Evolutionary conservation across 2,888 invertebrate genomes (phyloP), one percentile per base, ranked within the genome.

Genomic region (Tetranychus piercei): DNA sequence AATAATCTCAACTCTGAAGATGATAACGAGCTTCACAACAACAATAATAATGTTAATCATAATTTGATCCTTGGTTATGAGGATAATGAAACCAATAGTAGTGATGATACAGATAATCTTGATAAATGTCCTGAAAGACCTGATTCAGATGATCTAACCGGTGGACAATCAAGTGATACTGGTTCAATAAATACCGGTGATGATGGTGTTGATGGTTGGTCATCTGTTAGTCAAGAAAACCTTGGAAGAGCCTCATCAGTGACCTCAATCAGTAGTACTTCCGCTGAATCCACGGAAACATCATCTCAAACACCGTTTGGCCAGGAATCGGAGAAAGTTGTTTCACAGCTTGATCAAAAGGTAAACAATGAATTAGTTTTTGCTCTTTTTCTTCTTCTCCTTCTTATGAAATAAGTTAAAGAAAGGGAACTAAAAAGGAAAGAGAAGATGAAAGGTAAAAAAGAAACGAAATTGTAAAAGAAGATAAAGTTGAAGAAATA

Each of bases 301-400:
- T 45, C 71, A 34, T n/a, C 34, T 18, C 69, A 69, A 69, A 22
- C 69, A 23, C 11, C 18, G 69, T 23, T 23, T 69, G 22, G 69
- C 20, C 55, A 55, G 55, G 55, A 55, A 55, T 55, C 55, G 55
- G 69, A 20, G 20, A 45, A 43, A 71, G 34, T 23, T n/a, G 71
- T 73, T 23, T 73, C 73, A 6, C 73, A 73, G 65, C 64, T 73
- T 18, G 73, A 73, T 65, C 73, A 64, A 64, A 73, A 73, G 73
- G 73, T 73, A 23, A 69, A 69, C 34, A 23, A 23, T 67, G 67
- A 67, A 23, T 69, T 20, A 20, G 66, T 66, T 18, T 66, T 18
- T 66, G 9, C 20, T 18, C n/a, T 20, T 66, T 15, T 64, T 64
- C 15, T 64, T 64, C 65, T 64, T n/a, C 20, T 15, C 20, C 66